phyloP scores from a whole-genome alignment of 1,140 invertebrate species.

The Caenorhabditis briggsae region DNA sequence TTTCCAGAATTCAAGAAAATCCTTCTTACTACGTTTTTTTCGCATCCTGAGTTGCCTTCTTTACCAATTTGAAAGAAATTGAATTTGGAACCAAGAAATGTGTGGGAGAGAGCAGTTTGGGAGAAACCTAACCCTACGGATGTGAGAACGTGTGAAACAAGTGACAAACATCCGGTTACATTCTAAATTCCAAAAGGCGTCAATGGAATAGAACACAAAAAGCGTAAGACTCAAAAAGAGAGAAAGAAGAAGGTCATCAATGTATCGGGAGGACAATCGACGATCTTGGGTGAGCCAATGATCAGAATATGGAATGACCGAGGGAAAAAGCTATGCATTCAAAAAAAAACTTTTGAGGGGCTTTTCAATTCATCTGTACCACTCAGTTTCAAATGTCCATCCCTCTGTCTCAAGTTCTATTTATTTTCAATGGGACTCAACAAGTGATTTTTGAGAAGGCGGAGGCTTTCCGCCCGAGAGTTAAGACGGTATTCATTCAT shows the following conservation, averaged over 20 bases:
- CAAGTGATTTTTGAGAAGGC: conserved; percentile 45
- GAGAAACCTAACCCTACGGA: too few species aligned
- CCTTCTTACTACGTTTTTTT: neutral
- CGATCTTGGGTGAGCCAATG: conserved; percentile 25
- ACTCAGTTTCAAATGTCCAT: conserved; percentile 29
- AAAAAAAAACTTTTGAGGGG: neutral
- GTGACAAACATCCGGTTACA: conserved; percentile 14
- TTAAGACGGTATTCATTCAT: conserved; percentile 2
- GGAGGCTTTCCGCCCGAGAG: too few species aligned
- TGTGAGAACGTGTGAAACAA: conserved; percentile 31
- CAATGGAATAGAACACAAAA: neutral
- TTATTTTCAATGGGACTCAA: neutral
- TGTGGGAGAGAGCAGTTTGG: neutral
- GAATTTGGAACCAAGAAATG: conserved; percentile 45
- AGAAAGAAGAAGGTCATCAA: conserved; percentile 4
- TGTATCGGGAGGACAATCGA: conserved; percentile 18
- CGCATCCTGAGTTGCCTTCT: neutral
- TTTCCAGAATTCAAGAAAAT: neutral
- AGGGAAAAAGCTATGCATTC: conserved; percentile 36
- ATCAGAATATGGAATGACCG: conserved; percentile 49
- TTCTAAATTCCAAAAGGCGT: neutral
- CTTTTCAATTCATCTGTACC: neutral
- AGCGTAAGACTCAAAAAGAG: neutral
- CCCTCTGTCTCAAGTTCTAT: neutral
- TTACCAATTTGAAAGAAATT: conserved; percentile 8